phyloP scores from a whole-genome alignment of 1,140 invertebrate species.

The Hyphantria cunea region DNA sequence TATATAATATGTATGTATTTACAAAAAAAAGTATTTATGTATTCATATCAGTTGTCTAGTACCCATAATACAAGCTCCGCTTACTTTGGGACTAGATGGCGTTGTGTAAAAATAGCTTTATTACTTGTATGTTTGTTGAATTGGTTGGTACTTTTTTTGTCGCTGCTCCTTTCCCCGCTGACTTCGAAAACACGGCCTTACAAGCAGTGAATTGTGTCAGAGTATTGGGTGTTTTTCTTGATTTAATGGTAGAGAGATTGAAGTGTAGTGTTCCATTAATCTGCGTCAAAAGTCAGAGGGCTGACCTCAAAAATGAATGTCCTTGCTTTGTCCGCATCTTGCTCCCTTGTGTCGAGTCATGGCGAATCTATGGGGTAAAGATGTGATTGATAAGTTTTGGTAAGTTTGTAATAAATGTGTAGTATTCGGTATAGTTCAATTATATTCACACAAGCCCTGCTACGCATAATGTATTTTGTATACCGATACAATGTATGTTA shows the following conservation, averaged over 20 bases:
- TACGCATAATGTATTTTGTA: too few species aligned
- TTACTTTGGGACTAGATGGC: too few species aligned
- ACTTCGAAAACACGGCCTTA: too few species aligned
- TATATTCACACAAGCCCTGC: background rate
- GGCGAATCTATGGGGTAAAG: slow-evolving; percentile 11
- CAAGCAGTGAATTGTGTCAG: slow-evolving; percentile 5
- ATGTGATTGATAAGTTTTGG: slow-evolving; percentile 28
- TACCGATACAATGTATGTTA: too few species aligned
- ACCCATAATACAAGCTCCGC: too few species aligned
- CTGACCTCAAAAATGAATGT: slow-evolving; percentile 23
- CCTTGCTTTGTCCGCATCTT: slow-evolving; percentile 28
- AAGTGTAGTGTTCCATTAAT: slow-evolving; percentile 27
- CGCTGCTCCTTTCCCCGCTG: too few species aligned
- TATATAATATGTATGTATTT: too few species aligned
- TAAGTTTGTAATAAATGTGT: slow-evolving; percentile 23
- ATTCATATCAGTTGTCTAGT: too few species aligned
- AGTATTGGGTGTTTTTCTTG: background rate
- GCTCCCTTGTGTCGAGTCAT: slow-evolving; percentile 27
- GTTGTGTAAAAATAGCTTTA: too few species aligned
- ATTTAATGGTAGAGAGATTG: background rate
- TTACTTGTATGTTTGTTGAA: too few species aligned
- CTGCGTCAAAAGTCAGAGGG: slow-evolving; percentile 33
- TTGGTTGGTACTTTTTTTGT: too few species aligned
- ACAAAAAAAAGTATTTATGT: too few species aligned
- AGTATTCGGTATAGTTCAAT: slow-evolving; percentile 2